phyloP scores from a whole-genome alignment of 2,797 vertebrate genomes.

The Xenopus petersii region DNA sequence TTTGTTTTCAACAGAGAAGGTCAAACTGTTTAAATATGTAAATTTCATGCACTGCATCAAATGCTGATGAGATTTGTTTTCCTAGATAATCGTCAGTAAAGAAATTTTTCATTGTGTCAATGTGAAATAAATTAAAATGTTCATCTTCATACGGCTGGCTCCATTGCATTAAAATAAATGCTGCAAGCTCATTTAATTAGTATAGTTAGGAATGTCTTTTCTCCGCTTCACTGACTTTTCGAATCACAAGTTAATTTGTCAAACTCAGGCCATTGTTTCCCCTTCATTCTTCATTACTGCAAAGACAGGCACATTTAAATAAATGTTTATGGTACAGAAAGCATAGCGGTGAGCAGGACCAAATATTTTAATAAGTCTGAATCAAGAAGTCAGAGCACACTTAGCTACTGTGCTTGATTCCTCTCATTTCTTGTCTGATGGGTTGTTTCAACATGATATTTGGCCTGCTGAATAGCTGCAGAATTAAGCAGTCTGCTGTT shows the following conservation, averaged over 20 bases:
- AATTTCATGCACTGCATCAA: slow-evolving; percentile 72
- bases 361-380: slow-evolving; percentile 73
- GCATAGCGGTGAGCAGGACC: slow-evolving; percentile 55
- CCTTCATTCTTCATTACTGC: slow-evolving; percentile 83
- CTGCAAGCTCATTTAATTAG: slow-evolving; percentile 85
- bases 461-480: slow-evolving; percentile 62
- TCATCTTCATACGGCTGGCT: slow-evolving; percentile 83
- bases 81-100: slow-evolving; percentile 74
- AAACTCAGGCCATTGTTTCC: slow-evolving; percentile 85
- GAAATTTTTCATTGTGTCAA: slow-evolving; percentile 84
- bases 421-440: not conserved
- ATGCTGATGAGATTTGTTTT: slow-evolving; percentile 80
- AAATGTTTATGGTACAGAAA: slow-evolving; percentile 82
- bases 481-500: slow-evolving; percentile 61
- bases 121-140: slow-evolving; percentile 84
- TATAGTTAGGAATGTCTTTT: slow-evolving; percentile 83
- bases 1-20: slow-evolving; percentile 69
- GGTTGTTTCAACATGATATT: slow-evolving; percentile 59
- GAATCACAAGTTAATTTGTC: slow-evolving; percentile 87
- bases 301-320: slow-evolving; percentile 78
- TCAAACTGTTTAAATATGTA: slow-evolving; percentile 70
- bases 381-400: slow-evolving; percentile 58
- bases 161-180: slow-evolving; percentile 86
- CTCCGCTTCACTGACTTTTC: slow-evolving; percentile 79
- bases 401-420: slow-evolving; percentile 39